Evolutionary conservation across 1,140 invertebrate species (phyloP), one percentile per base, ranked within the genome.

Genomic region (Drosophila funebris): DNA sequence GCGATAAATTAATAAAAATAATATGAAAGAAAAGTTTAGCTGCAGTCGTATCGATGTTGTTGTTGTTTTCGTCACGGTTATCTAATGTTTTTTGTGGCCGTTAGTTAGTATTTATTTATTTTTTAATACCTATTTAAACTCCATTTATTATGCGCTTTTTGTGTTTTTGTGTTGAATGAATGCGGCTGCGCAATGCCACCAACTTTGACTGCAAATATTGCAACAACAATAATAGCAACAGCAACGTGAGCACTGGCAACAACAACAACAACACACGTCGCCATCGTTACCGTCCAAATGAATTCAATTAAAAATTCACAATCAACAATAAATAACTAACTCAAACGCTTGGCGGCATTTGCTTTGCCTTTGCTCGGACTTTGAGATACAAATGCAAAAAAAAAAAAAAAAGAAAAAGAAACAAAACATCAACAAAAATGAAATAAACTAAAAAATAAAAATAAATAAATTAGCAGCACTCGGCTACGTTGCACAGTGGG

Each of bases 281-380:
- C 7, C 36, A 60, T 68, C 43, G 66, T 58, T 64, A 53, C 27
- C 41, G 60, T 70, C 64, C 54, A 75, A 80, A 72, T 73, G 68
- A 80, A 85, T 84, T 84, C 73, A 85, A 80, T 84, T 80, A 85
- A 80, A 79, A 85, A 84, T 73, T 67, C 76, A 80, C 73, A 70
- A 69, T 80, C 63, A 58, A 80, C 68, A 64, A 80, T 82, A 82
- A 82, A 82, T 82, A 75, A 82, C 52, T 39, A 52, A 69, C 57
- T 27, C 61, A 22, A 64, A 22, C 43, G 60, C 53, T 73, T 46
- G 54, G 78, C 67, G 53, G 57, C 76, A 75, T 79, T 79, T 75
- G 58, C 60, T 63, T 70, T 46, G 64, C 37, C 27, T 63, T 64
- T 50, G 52, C 61, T 50, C 63, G 46, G 56, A 81, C 72, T 76